Conservation (phyloP, 2,797 vertebrate species). For the Gorsachius magnificus region DNA sequence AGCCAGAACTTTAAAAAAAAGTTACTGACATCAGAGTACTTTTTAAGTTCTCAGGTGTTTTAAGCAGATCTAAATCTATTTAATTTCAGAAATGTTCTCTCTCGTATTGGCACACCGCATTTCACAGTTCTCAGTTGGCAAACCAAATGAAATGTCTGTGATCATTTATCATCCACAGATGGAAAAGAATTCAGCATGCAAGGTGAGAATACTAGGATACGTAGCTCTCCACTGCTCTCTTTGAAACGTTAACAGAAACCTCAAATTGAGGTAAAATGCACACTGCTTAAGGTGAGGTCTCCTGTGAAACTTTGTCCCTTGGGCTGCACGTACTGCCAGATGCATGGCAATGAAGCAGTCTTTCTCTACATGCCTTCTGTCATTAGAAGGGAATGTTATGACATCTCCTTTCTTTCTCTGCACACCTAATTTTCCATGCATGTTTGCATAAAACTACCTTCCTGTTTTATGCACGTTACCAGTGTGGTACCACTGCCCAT, state of each 20-base stretch:
- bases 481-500: not conserved
- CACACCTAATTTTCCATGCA: not conserved
- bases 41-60: not conserved
- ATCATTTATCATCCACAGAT: not conserved
- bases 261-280: not conserved
- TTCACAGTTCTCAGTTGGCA: not conserved
- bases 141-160: not conserved
- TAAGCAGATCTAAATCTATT: not conserved
- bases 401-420: not conserved
- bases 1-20: not conserved
- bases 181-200: not conserved
- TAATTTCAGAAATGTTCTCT: not conserved
- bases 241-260: not conserved
- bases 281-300: not conserved
- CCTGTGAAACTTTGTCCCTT: not conserved
- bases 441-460: not conserved
- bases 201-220: not conserved
- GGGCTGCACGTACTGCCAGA: not conserved
- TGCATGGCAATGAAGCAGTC: not conserved
- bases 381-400: not conserved
- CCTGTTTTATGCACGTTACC: not conserved
- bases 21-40: not conserved
- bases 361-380: not conserved
- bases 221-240: not conserved
- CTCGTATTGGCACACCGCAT: not conserved